Conservation (phyloP, 2,888 invertebrate species). For the Lepidocyrtoides sp. region DNA sequence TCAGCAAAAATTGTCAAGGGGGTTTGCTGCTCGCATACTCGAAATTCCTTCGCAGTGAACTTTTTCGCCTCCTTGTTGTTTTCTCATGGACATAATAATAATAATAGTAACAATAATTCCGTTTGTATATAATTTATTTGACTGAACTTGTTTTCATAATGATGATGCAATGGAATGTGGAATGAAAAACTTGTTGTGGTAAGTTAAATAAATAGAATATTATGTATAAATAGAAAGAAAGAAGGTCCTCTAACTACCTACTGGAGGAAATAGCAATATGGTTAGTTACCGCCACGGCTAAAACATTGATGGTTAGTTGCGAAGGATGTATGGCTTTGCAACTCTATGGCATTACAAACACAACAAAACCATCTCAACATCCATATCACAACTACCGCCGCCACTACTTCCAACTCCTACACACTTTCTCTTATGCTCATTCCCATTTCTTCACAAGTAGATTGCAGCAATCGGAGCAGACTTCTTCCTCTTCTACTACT, state of each 20-base stretch:
- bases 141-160: slow-evolving; percentile 34
- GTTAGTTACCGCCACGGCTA: background rate
- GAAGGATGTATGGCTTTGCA: background rate
- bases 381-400: background rate
- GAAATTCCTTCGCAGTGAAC: background rate
- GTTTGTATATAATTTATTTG: background rate
- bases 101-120: slow-evolving; percentile 12
- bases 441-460: slow-evolving; percentile 22
- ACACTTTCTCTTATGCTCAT: slow-evolving; percentile 8
- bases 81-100: slow-evolving; percentile 6
- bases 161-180: slow-evolving; percentile 30
- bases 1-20: slow-evolving; percentile 75
- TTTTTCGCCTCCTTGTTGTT: slow-evolving; percentile 20
- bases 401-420: slow-evolving; percentile 11
- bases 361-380: background rate
- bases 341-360: background rate
- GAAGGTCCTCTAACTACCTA: background rate
- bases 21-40: slow-evolving; percentile 11
- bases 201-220: background rate
- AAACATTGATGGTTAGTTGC: background rate
- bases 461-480: background rate
- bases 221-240: background rate
- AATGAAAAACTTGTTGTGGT: slow-evolving; percentile 33
- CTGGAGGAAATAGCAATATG: slow-evolving; percentile 21
- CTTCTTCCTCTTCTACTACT: slow-evolving; percentile 19